Evolutionary conservation across 37 sponge, comb jelly and placozoan genomes (phyloP).

Genomic region (Haliclona indistincta): DNA sequence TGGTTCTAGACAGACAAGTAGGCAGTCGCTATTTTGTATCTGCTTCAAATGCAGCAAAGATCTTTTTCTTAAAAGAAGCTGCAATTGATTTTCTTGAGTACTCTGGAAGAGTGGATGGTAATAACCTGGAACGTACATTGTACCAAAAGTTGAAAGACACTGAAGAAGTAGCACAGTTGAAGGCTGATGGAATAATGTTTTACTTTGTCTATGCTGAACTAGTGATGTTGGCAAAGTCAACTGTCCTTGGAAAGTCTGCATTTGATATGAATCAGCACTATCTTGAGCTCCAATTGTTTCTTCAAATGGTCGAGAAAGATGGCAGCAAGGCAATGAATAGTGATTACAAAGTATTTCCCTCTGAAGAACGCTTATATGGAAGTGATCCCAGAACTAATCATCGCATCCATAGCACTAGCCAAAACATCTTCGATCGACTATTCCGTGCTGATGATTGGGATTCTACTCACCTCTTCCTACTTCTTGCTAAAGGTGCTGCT

Average conservation of each 20-base stretch:
- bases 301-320: conserved; percentile 1
- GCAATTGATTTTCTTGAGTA: conserved; percentile 2
- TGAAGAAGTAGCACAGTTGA: conserved; percentile 11
- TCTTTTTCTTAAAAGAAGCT: conserved; percentile 26
- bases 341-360: not conserved
- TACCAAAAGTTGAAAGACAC: conserved; percentile 5
- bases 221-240: conserved; percentile 17
- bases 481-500: not conserved
- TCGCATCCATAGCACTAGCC: not conserved
- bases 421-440: not conserved
- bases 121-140: conserved; percentile 22
- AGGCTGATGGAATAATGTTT: conserved; percentile 48
- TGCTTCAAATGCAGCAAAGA: conserved; percentile 31
- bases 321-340: not conserved
- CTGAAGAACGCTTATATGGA: not conserved
- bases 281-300: conserved; percentile 7
- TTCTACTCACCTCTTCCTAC: not conserved
- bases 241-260: not conserved
- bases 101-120: conserved; percentile 18
- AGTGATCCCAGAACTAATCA: not conserved
- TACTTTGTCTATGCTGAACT: conserved; percentile 37
- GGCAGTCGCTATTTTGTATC: conserved; percentile 39
- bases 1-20: not conserved
- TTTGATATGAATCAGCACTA: conserved; percentile 22
- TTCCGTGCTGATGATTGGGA: not conserved